Evolutionary conservation across 2,113 vertebrate genomes (phyloP).

Genomic region (Erpornis zantholeuca): DNA sequence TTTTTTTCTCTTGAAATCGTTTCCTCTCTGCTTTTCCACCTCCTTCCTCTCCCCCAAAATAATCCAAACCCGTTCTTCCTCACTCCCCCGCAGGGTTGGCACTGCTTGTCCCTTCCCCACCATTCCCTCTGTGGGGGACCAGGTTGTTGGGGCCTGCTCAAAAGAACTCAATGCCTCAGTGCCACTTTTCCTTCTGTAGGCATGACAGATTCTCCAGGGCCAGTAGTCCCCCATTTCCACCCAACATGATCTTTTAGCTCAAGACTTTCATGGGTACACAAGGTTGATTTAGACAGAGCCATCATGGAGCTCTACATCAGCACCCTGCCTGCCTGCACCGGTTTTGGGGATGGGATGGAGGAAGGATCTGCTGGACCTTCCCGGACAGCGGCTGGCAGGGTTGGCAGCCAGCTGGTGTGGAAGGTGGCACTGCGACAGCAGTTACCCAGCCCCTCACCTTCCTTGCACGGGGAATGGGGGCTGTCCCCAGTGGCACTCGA

Average conservation of each 20-base stretch:
- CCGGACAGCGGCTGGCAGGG: accelerated
- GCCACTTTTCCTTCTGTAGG: background rate
- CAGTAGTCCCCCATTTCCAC: background rate
- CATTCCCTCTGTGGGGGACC: background rate
- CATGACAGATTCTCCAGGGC: background rate
- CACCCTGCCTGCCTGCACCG: too few species aligned
- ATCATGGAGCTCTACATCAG: background rate
- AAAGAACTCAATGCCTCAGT: background rate
- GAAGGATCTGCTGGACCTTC: background rate
- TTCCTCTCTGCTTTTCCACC: background rate
- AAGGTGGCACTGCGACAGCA: background rate
- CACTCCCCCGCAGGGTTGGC: background rate
- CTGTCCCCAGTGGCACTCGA: background rate
- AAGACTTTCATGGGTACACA: background rate
- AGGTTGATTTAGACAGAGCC: background rate
- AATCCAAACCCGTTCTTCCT: background rate
- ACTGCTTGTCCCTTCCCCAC: background rate
- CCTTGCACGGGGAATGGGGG: accelerated
- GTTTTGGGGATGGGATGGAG: background rate
- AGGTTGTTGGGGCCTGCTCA: background rate
- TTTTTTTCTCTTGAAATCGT: background rate
- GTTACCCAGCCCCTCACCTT: too few species aligned
- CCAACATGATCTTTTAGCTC: background rate
- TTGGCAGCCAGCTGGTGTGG: background rate
- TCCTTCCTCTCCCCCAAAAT: background rate